These are phyloP conservation scores for Rhagoletis pomonella DNA, from an alignment of 1,140 invertebrate species.

Conservation along the genomic window DNA sequence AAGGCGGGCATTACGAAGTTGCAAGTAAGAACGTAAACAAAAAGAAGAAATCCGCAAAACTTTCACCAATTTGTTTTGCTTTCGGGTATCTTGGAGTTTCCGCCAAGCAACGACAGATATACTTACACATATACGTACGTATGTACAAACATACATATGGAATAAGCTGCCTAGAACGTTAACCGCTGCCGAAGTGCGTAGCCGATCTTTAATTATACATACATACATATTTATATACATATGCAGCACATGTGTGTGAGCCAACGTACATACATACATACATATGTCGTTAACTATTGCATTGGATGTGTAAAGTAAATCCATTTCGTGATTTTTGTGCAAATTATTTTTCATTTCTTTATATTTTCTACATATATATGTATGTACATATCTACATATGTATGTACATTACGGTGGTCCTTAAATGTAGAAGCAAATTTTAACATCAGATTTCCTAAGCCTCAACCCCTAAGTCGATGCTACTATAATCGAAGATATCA, in stretches of 20 bases:
- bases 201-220: not conserved
- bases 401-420: no score
- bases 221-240: not conserved
- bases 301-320: not conserved
- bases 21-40: conserved; percentile 45
- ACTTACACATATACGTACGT: no score
- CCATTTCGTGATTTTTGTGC: not conserved
- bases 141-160: no score
- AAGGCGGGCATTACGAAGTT: not conserved
- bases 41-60: conserved; percentile 27
- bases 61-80: conserved; percentile 52
- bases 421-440: no score
- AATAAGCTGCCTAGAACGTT: conserved; percentile 8
- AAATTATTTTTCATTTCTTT: not conserved
- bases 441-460: no score
- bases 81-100: conserved; percentile 30
- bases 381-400: no score
- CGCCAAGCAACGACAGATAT: not conserved
- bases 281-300: not conserved
- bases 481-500: no score
- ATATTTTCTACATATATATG: no score
- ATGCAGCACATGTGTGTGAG: not conserved
- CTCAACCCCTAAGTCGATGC: no score
- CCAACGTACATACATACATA: no score
- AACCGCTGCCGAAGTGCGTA: not conserved